Conservation (phyloP, 2,113 vertebrate species). For the Aspidoscelis tigris region DNA sequence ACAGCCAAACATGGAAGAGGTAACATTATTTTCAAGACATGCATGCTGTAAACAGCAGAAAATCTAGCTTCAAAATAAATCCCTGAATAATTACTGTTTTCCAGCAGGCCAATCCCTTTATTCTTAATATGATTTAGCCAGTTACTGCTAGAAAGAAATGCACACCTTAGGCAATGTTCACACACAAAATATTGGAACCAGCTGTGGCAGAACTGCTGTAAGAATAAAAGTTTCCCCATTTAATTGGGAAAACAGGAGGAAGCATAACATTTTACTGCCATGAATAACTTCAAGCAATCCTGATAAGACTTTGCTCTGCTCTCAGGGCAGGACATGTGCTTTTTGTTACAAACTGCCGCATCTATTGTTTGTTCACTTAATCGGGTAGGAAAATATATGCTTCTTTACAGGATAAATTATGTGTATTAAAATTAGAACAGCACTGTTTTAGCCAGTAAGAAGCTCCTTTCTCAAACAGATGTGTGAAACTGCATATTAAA, state of each 20-base stretch:
- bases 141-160: constrained; percentile 71
- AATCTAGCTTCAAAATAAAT: constrained; percentile 65
- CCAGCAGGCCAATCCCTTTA: constrained; percentile 60
- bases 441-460: constrained; percentile 74
- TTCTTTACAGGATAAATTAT: constrained; percentile 81
- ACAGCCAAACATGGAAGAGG: constrained; percentile 6
- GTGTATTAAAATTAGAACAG: constrained; percentile 78
- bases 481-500: constrained; percentile 77
- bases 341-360: constrained; percentile 86
- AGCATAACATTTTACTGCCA: constrained; percentile 97
- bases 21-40: not conserved
- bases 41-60: constrained; percentile 55
- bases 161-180: constrained; percentile 84
- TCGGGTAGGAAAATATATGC: constrained; percentile 82
- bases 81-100: constrained; percentile 69
- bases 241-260: constrained; percentile 97
- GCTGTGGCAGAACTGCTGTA: constrained; percentile 84
- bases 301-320: constrained; percentile 79
- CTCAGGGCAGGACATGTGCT: constrained; percentile 87
- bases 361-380: constrained; percentile 83
- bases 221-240: constrained; percentile 82
- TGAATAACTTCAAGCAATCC: constrained; percentile 93
- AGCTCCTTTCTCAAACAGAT: constrained; percentile 73
- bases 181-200: constrained; percentile 87
- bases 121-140: constrained; percentile 74